Evolutionary conservation across 2,797 vertebrate species (phyloP).

Genomic region (Rhabdophis nuchalis): DNA sequence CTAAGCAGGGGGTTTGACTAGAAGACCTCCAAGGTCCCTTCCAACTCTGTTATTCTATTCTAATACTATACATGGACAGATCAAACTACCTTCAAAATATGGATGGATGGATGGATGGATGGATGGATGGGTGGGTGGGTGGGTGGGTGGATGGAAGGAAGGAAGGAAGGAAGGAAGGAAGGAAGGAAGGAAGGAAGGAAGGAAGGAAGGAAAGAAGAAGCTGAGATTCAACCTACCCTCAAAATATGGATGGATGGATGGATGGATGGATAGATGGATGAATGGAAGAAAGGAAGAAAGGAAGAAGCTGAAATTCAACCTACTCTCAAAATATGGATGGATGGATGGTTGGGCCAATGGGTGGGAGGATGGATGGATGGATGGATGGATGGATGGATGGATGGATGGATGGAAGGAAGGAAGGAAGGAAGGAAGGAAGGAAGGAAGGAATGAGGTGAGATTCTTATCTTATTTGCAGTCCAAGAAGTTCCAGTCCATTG

Average conservation of each 20-base stretch:
- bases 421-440: not conserved
- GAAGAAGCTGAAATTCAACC: too few species aligned
- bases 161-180: not conserved
- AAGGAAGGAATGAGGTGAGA: not conserved
- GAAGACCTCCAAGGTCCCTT: too few species aligned
- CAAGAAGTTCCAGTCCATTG: not conserved
- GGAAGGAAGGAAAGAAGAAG: not conserved
- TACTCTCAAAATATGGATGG: too few species aligned
- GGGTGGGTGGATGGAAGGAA: accelerated
- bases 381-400: accelerated
- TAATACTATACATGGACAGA: too few species aligned
- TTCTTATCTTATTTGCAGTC: not conserved
- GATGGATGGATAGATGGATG: accelerated
- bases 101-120: too few species aligned
- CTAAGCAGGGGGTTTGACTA: too few species aligned
- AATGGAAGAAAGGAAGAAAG: not conserved
- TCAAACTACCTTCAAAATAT: too few species aligned
- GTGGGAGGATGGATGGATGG: too few species aligned
- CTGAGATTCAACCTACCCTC: not conserved
- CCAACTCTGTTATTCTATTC: too few species aligned
- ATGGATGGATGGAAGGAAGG: not conserved
- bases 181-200: not conserved
- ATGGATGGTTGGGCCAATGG: too few species aligned
- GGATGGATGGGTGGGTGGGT: too few species aligned
- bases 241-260: too few species aligned